Conservation (phyloP, 2,113 vertebrate genomes). For the Ochotona curzoniae region DNA sequence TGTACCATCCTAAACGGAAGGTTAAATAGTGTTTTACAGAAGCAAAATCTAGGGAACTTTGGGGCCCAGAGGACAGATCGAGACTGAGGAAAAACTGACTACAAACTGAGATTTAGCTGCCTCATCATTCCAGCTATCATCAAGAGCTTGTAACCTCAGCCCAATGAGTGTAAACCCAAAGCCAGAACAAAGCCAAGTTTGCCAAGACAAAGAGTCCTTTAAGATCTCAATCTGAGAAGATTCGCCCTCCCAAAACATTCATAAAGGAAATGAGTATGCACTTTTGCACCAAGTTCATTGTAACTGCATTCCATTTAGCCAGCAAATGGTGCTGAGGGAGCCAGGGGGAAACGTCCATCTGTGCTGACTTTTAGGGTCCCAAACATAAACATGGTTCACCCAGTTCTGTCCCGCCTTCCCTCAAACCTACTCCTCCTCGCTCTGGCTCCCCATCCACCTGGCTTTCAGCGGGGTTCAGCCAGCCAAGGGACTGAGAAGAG, state of each 20-base stretch:
- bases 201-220: not conserved
- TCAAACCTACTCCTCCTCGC: not conserved
- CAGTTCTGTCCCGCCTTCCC: not conserved
- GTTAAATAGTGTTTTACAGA: slow-evolving; percentile 5
- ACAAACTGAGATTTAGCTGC: not conserved
- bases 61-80: not conserved
- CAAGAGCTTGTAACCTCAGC: not conserved
- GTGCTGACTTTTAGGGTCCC: not conserved
- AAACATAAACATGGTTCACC: not conserved
- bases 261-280: not conserved
- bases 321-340: not conserved
- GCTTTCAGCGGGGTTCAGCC: not conserved
- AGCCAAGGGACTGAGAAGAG: not conserved
- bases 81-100: slow-evolving; percentile 2
- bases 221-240: slow-evolving; percentile 20
- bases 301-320: not conserved
- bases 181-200: not conserved
- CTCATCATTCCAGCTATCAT: not conserved
- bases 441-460: not conserved
- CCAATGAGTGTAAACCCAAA: slow-evolving; percentile 17
- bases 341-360: not conserved
- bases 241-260: not conserved
- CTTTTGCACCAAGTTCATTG: not conserved
- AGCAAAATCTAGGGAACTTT: slow-evolving; percentile 43
- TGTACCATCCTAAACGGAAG: not conserved